Evolutionary conservation across 2,797 vertebrate species (phyloP).

Genomic region (Eulemur mongoz): DNA sequence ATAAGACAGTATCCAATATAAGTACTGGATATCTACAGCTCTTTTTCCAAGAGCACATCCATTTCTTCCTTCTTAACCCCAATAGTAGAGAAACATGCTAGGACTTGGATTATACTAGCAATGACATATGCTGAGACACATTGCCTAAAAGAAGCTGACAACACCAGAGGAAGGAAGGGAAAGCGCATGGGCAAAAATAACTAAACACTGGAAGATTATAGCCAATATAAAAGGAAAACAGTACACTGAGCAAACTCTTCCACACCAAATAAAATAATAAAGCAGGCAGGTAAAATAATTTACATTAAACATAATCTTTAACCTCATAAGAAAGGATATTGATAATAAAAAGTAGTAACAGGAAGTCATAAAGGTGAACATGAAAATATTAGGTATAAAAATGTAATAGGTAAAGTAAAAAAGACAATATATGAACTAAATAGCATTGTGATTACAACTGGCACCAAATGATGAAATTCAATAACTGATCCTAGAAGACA

Average conservation of each 20-base stretch:
- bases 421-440: not conserved
- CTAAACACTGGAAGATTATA: not conserved
- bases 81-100: not conserved
- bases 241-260: not conserved
- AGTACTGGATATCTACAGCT: not conserved
- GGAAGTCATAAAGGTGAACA: not conserved
- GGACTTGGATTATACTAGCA: not conserved
- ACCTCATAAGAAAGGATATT: not conserved
- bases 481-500: not conserved
- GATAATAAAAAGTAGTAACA: not conserved
- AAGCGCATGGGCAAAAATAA: not conserved
- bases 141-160: not conserved
- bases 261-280: not conserved
- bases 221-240: not conserved
- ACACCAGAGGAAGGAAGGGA: not conserved
- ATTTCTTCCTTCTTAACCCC: not conserved
- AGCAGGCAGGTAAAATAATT: not conserved
- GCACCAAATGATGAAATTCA: not conserved
- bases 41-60: not conserved
- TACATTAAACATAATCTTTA: not conserved
- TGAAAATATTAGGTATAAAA: not conserved
- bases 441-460: not conserved
- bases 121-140: not conserved
- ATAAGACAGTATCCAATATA: not conserved
- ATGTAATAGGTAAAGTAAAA: not conserved